phyloP scores from a whole-genome alignment of 1,140 invertebrate species.

The Leptestheria dahalacensis region DNA sequence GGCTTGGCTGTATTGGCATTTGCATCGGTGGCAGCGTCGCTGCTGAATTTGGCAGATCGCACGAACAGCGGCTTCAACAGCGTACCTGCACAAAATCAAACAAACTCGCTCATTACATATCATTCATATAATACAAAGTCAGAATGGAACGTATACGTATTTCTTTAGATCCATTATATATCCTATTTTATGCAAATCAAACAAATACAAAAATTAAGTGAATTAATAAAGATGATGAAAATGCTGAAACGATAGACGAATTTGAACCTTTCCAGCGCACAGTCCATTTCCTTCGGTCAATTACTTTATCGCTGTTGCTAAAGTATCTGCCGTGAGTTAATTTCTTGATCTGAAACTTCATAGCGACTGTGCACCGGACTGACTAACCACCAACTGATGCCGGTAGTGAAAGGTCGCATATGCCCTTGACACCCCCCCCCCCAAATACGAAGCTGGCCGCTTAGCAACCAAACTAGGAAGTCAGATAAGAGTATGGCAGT shows the following conservation, averaged over 20 bases:
- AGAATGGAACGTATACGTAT: background rate
- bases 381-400: background rate
- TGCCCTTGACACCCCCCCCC: background rate
- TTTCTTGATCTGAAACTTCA: background rate
- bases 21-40: background rate
- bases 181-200: background rate
- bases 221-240: too few species aligned
- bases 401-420: background rate
- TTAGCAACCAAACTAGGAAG: background rate
- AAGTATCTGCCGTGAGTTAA: background rate
- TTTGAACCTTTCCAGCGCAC: background rate
- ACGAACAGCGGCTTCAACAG: background rate
- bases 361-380: background rate
- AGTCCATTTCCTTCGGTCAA: background rate
- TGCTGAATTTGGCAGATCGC: conserved; percentile 1
- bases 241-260: too few species aligned
- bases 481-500: background rate
- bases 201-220: too few species aligned
- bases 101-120: too few species aligned
- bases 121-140: too few species aligned
- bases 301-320: background rate
- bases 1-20: background rate
- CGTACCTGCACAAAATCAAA: background rate
- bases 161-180: background rate
- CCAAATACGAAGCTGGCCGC: background rate